phyloP scores from a whole-genome alignment of 2,113 vertebrate genomes.

The Oreamnos americanus region DNA sequence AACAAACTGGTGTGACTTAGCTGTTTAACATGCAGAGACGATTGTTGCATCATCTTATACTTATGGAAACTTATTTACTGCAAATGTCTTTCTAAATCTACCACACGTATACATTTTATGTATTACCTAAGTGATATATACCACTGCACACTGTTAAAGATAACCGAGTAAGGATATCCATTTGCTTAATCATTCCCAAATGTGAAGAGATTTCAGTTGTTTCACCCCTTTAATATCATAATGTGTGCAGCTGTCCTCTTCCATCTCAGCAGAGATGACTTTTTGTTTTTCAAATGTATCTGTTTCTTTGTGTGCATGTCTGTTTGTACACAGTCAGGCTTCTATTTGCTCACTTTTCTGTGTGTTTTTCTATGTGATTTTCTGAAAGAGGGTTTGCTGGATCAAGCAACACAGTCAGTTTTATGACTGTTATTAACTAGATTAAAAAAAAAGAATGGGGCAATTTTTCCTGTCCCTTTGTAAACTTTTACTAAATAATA shows the following conservation, averaged over 20 bases:
- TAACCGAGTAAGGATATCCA: neutral
- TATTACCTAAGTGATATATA: neutral
- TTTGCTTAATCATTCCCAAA: neutral
- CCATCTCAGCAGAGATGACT: neutral
- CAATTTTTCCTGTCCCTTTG: neutral
- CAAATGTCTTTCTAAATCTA: neutral
- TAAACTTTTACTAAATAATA: neutral
- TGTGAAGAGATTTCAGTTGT: neutral
- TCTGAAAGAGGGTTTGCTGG: neutral
- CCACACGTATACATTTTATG: neutral
- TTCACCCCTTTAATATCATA: neutral
- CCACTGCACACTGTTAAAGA: neutral
- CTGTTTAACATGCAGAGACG: neutral
- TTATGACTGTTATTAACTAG: neutral
- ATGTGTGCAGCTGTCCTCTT: neutral
- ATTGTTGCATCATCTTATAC: neutral
- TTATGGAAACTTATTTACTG: neutral
- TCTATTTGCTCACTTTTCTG: neutral
- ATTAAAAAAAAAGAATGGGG: neutral
- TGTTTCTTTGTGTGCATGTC: neutral
- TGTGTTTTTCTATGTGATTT: neutral
- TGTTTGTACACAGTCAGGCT: neutral
- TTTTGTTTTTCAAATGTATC: neutral
- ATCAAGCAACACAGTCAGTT: neutral
- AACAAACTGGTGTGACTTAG: neutral